Percentiles rank a stretch among this genome's conserved stretches.
These are phyloP conservation scores for Drosophila putrida DNA, from an alignment of 2,888 invertebrate species.

Conservation along the genomic window DNA sequence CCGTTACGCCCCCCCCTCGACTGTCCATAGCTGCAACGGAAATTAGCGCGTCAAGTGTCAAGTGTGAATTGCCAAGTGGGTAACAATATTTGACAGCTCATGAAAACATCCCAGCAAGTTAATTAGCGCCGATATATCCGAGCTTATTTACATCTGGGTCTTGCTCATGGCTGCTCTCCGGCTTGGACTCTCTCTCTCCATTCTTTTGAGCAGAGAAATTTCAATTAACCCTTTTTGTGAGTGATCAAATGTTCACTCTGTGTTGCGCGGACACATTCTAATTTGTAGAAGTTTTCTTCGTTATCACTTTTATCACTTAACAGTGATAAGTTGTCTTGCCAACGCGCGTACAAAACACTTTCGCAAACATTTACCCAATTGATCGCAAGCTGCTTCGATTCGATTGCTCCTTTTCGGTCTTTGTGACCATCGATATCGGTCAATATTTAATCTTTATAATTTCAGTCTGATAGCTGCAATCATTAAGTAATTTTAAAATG, in stretches of 20 bases:
- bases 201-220: constrained; percentile 4
- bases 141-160: constrained; percentile 60
- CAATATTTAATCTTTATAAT: constrained; percentile 44
- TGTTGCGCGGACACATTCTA: constrained; percentile 24
- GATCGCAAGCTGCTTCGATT: constrained; percentile 21
- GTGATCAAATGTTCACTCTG: neutral
- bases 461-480: constrained; percentile 17
- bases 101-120: constrained; percentile 69
- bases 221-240: neutral
- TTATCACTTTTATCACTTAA: constrained; percentile 51
- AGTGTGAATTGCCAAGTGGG: constrained; percentile 77
- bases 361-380: constrained; percentile 24
- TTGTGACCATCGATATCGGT: constrained; percentile 34
- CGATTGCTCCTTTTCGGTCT: neutral
- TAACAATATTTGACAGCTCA: constrained; percentile 68
- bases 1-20: constrained; percentile 1
- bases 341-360: constrained; percentile 24
- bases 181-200: neutral
- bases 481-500: constrained; percentile 6
- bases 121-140: constrained; percentile 62
- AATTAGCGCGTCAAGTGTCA: constrained; percentile 75
- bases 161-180: neutral
- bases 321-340: constrained; percentile 23
- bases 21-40: constrained; percentile 50
- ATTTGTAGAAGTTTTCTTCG: constrained; percentile 4